A percentile compares a stretch with the other conserved stretches of the same genome.
Conservation (phyloP, 37 sponge, comb jelly and placozoan genomes). For the Spongia lamella region DNA sequence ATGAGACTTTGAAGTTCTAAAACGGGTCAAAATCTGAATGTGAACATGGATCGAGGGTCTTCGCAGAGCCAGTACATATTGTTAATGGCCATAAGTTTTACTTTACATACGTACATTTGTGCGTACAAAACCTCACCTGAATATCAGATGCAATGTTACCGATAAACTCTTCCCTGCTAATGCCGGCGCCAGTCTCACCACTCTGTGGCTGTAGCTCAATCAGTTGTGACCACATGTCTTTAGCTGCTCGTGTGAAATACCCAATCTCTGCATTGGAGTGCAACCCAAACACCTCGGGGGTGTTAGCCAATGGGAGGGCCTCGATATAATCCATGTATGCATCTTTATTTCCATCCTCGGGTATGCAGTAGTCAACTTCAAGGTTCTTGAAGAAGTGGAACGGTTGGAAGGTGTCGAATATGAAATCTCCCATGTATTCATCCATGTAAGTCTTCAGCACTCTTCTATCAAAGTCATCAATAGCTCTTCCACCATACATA, state of each 20-base stretch:
- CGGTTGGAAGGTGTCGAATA: slow-evolving; percentile 99
- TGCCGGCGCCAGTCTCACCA: slow-evolving; percentile 75
- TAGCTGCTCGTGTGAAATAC: slow-evolving; percentile 92
- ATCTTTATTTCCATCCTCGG: slow-evolving; percentile 82
- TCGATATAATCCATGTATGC: slow-evolving; percentile 89
- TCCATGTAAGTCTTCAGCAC: slow-evolving; percentile 99
- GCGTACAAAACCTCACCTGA: slow-evolving; percentile 71
- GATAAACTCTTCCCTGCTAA: slow-evolving; percentile 97
- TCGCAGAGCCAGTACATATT: too few species aligned
- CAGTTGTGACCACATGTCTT: slow-evolving; percentile 92
- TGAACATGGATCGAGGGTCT: too few species aligned
- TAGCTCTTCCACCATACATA: slow-evolving; percentile 99
- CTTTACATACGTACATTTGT: too few species aligned
- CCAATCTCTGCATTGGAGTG: slow-evolving; percentile 99
- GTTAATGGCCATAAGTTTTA: too few species aligned
- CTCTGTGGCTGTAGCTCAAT: slow-evolving; percentile 99
- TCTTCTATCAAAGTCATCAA: too few species aligned
- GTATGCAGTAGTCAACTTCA: slow-evolving; percentile 92
- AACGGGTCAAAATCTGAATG: too few species aligned
- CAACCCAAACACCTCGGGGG: slow-evolving; percentile 98
- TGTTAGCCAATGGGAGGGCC: slow-evolving; percentile 89
- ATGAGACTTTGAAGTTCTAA: too few species aligned
- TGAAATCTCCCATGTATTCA: slow-evolving; percentile 99
- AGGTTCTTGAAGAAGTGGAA: slow-evolving; percentile 95
- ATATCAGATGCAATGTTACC: slow-evolving; percentile 91